phyloP scores from a whole-genome alignment of 2,888 invertebrate species.

The Ochropleura plecta region DNA sequence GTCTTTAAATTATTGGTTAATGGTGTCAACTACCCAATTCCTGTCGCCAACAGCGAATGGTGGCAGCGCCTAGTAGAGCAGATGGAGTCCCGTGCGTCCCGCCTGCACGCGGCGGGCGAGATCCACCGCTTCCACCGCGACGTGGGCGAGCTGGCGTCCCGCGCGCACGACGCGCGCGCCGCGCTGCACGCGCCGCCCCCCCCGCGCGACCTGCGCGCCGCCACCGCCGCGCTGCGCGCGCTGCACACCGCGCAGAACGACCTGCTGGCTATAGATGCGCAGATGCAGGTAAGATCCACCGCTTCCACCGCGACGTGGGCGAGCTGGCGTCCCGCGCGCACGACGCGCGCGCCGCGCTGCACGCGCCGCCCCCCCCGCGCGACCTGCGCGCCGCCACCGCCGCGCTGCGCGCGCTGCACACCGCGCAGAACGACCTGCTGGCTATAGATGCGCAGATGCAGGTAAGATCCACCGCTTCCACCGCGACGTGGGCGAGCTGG shows the following conservation, averaged over 20 bases:
- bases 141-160: slow-evolving; percentile 96
- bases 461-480: slow-evolving; percentile 98
- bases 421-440: slow-evolving; percentile 96
- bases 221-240: slow-evolving; percentile 94
- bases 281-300: slow-evolving; percentile 93
- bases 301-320: slow-evolving; percentile 98
- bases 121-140: slow-evolving; percentile 99
- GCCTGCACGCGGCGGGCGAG: slow-evolving; percentile 98
- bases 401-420: slow-evolving; percentile 96
- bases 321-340: slow-evolving; percentile 96
- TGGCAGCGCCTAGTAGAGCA: slow-evolving; percentile 97
- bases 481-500: slow-evolving; percentile 97
- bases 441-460: slow-evolving; percentile 94
- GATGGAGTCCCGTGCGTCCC: slow-evolving; percentile 96
- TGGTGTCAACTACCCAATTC: too few species aligned
- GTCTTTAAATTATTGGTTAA: too few species aligned
- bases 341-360: slow-evolving; percentile 96
- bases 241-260: slow-evolving; percentile 99
- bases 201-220: slow-evolving; percentile 95
- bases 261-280: slow-evolving; percentile 95
- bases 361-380: slow-evolving; percentile 92
- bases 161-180: slow-evolving; percentile 96
- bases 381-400: slow-evolving; percentile 97
- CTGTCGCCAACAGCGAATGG: slow-evolving; percentile 87
- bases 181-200: slow-evolving; percentile 94